Percentiles rank a stretch among this genome's conserved stretches.
phyloP scores from a whole-genome alignment of 2,113 vertebrate genomes.

The Cochlearius cochlearius region DNA sequence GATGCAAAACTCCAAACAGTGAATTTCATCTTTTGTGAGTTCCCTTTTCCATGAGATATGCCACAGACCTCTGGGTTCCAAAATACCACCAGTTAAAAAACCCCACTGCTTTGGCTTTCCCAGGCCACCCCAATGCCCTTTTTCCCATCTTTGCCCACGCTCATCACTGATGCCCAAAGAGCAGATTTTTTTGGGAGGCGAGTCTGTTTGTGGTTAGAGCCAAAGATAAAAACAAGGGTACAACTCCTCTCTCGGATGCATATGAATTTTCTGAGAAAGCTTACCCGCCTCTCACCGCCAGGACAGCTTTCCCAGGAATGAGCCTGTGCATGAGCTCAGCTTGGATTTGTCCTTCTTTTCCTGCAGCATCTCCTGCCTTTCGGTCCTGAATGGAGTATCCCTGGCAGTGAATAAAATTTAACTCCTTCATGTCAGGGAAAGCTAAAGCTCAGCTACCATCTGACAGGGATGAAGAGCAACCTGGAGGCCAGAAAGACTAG shows the following conservation, averaged over 20 bases:
- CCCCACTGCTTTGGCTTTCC: rapidly evolving
- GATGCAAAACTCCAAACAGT: not conserved
- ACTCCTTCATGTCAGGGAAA: not conserved
- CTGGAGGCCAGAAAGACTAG: not conserved
- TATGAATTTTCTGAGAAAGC: not conserved
- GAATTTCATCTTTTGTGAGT: not conserved
- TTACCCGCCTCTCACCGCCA: not conserved
- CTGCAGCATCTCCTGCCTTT: not conserved
- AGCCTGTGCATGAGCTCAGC: not conserved
- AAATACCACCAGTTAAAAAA: not conserved
- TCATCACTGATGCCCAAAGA: not conserved
- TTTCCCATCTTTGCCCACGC: rapidly evolving
- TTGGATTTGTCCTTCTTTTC: not conserved
- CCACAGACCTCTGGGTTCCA: not conserved
- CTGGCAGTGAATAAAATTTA: not conserved
- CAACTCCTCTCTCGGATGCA: not conserved
- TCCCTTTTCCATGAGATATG: not conserved
- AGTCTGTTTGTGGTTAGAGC: not conserved
- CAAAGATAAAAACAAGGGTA: not conserved
- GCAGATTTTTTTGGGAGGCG: rapidly evolving
- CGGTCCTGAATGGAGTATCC: not conserved
- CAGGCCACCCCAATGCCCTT: not conserved
- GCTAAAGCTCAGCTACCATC: not conserved
- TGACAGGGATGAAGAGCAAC: not conserved
- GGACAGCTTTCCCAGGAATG: not conserved